Conservation (phyloP, 2,113 vertebrate species). For the Oostethus manadensis region DNA sequence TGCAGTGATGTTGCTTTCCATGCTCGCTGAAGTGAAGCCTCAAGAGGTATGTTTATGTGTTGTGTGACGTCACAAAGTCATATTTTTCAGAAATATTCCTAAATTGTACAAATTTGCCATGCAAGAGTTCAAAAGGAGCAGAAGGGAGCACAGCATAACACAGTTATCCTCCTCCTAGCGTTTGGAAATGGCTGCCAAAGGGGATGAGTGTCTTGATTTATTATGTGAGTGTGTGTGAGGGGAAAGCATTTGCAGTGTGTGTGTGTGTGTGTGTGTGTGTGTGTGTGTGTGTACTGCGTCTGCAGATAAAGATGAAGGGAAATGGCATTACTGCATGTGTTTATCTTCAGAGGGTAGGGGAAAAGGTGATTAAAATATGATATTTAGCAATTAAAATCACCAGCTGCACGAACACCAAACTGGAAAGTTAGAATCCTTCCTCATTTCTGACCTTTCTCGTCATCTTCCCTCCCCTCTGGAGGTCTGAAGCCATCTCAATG, state of each 20-base stretch:
- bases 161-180: constrained; percentile 57
- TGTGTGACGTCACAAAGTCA: too few relatives aligned
- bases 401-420: neutral
- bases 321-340: constrained; percentile 20
- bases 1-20: too few relatives aligned
- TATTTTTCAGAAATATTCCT: too few relatives aligned
- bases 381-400: neutral
- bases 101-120: constrained; percentile 5
- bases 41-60: too few relatives aligned
- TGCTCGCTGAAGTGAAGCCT: too few relatives aligned
- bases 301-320: neutral
- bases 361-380: constrained; percentile 4
- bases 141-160: constrained; percentile 43
- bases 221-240: constrained; percentile 19
- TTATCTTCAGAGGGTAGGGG: neutral
- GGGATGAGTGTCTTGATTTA: constrained; percentile 38
- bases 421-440: too few relatives aligned
- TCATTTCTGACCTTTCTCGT: constrained; percentile 7
- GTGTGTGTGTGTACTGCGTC: neutral
- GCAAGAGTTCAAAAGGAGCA: constrained; percentile 61
- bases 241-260: neutral
- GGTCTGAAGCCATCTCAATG: constrained; percentile 65
- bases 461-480: constrained; percentile 39
- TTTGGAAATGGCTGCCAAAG: constrained; percentile 51
- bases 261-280: constrained; percentile 8